Evolutionary conservation across 2,797 vertebrate genomes (phyloP), one percentile per base, ranked within the genome.

Genomic region (Peromyscus aztecus): DNA sequence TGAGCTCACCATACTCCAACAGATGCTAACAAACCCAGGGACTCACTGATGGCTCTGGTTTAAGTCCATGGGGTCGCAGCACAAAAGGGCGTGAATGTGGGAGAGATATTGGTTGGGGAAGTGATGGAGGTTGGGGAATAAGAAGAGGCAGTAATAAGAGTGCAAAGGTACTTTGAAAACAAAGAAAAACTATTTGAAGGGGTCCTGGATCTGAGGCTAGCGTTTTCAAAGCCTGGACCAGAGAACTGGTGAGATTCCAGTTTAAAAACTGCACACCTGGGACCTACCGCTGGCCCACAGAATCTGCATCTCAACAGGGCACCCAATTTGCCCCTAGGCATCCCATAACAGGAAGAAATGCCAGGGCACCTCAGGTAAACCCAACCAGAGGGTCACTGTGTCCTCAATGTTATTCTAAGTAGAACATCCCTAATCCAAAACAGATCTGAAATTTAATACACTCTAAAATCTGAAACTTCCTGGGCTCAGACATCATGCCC

Each of bases 301-400:
- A 57, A 57, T 31, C 71, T 40, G 49, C 75, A 52, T 57, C 82
- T 87, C 29, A 84, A 37, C 16, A 0, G 0, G 61, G 31, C 23
- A 43, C 12, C 24, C 19, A 82, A 49, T 1, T 52, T 59, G 24
- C 6, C 17, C 21, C 52, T 85, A 6, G 1, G 4, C 21, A 4
- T 57, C 14, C 16, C 61, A 0, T 24, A 46, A 49, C 14, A 40
- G 40, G 2, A 29, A 75, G 52, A 40, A n/a, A 23, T 7, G 24
- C 24, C 61, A 85, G 29, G 43, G 11, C 46, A n/a, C 19, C 63
- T 43, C 17, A 34, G 61, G n/a, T 37, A 77, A 59, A 59, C 23
- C 4, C 14, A 0, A 0, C 24, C 67, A 1, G 5, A 29, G 3
- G 29, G 19, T 16, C 0, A 0, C 21, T 16, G 17, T 1, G 9